Evolutionary conservation across 2,888 invertebrate genomes (phyloP), one percentile per base, ranked within the genome.

Genomic region (Drosophila cyrtoloma): DNA sequence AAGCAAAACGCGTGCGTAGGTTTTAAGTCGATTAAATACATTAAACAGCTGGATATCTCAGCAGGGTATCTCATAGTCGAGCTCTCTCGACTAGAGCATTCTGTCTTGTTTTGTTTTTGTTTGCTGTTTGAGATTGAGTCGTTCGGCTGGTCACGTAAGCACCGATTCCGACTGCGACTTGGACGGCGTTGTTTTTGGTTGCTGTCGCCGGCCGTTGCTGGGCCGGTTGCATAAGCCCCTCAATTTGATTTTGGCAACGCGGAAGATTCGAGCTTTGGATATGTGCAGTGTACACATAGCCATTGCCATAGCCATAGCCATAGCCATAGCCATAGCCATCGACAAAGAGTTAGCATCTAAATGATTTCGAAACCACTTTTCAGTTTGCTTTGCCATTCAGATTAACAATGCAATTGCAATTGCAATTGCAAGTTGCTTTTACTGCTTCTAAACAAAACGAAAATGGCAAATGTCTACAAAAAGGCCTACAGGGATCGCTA

Each of bases 141-240:
- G 81, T 83, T 78, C 78, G 77, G 66, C 74, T 71, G 85, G 87
- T 85, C 84, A 85, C 84, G 87, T 85, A 85, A 85, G 87, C 87
- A 82, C 67, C 81, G 73, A 81, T 80, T 83, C 73, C 68, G 71
- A 76, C 76, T 71, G 66, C 74, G 70, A 81, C 73, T 77, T 77
- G 73, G 60, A 42, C 69, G 51, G 56, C 62, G 63, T 69, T 77
- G 56, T 56, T 56, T 66, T 58, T 39, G 44, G 61, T 33, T 39
- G 67, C 33, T 75, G 69, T 35, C 69, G 53, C 30, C 60, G 60
- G 53, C 30, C 60, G 60, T 66, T 60, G 71, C 80, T 71, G 83
- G 76, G 70, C 80, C 67, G 64, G 75, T 84, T 84, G 78, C 76
- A 81, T 86, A 86, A 84, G 81, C 81, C 61, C 66, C 77, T 69